Evolutionary conservation across 1,140 invertebrate species (phyloP), one percentile per base, ranked within the genome.

Genomic region (Drosophila persimilis): DNA sequence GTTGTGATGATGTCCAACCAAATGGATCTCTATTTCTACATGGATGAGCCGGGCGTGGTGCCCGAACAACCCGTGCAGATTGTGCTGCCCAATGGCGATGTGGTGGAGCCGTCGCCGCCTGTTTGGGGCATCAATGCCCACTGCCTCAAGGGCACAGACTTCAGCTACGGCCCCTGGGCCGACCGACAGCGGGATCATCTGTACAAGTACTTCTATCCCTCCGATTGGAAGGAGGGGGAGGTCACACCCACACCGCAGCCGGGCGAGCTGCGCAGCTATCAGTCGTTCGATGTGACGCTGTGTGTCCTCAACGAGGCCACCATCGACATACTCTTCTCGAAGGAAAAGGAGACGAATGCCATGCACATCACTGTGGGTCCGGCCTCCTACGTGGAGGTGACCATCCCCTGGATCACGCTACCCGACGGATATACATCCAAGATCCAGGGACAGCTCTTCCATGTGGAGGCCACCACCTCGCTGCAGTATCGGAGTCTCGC

Each of bases 91-190:
- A 98, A 98, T 92, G 98, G 98, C 0, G 97, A 99, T 91, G 95
- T 97, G 52, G 96, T 98, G 6, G 95, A 97, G 85, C 96, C 97
- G 13, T 96, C 97, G 63, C 97, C 97, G 13, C 98, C 98, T 0
- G 96, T 97, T 72, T 98, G 97, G 96, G 97, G 97, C 2, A 95
- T 99, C 4, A 97, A 98, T 91, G 96, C 99, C 17, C 98, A 98
- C 91, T 99, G 98, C 93, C 97, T 98, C 2, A 98, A 99, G 93
- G 98, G 94, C 22, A 99, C 98, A 0, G 97, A 99, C 90, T 98
- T 99, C 78, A 98, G 97, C 91, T 99, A 99, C 88, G 98, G 98
- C 2, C 98, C 99, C 4, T 99, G 98, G 98, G 98, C 98, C 6
- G 98, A 99, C 91, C 93, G 98, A 45, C 98, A 99, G 91, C 93